Base-by-base conservation (phyloP, 2,888 invertebrate species). In the Microplitis deprimator region DNA sequence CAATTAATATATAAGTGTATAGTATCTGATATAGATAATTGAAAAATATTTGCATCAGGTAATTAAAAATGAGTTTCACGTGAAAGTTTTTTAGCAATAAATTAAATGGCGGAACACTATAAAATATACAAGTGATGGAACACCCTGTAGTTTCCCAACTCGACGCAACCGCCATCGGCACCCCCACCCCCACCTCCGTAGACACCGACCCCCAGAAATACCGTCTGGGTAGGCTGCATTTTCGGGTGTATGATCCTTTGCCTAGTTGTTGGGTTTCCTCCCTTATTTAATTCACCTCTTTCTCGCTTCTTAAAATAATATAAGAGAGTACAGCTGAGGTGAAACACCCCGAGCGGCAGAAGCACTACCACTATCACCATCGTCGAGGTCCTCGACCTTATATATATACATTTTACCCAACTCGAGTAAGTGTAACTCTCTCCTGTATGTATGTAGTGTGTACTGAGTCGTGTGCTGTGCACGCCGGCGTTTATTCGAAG, bases 311-410 rank as follows among this genome's bases (percentile, higher is more conserved):
- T 68, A 77, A 60, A 50, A 50, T 50, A 50, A 50, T 50, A 50
- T 50, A 50, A 50, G 50, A 50, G 73, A 75, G 78, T 76, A 38
- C 77, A 74, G 79, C 68, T 76, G 81, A 81, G 81, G 81, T 81
- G 81, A 82, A 82, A 82, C 81, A 82, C 81, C 81, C 81, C 81
- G 79, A 81, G 50, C 6, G 5, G 50, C 13, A 50, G 50, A 8
- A 50, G 50, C 13, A 50, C 50, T 13, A 50, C 50, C 50, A 13
- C 50, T 13, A 50, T 13, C 50, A 50, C 50, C 8, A 50, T 5
- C 50, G 10, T 1, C 41, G 80, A 80, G 81, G 81, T 82, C 81
- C 81, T 81, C 81, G 81, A 82, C 81, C 81, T 82, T 79, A 79
- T 20, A 68, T 20, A 60, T 61, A 17, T 40, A 29, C 29, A 29